Evolutionary conservation across 35 echinoderm and acorn worm species (phyloP), one percentile per base, ranked within the genome.

Genomic region (Hemicentrotus pulcherrimus): DNA sequence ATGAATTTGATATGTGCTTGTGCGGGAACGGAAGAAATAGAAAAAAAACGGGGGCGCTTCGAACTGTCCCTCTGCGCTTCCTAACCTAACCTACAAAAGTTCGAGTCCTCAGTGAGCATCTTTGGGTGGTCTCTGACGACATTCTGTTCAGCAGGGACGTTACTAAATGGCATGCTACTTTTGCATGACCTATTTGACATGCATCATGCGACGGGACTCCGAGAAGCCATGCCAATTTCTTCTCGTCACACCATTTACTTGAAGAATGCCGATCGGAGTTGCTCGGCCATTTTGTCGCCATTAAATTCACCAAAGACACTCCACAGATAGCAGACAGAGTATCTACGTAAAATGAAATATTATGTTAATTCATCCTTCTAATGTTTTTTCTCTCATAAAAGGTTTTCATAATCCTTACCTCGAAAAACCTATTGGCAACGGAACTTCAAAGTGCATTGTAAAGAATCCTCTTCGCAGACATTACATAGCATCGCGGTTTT

Each of bases 1-100:
- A 78, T 78, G 65, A 78, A 78, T 78, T 78, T n/a, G 65, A 78
- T 78, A 78, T 78, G 65, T 78, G 65, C 65, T 78, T 78, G 65
- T n/a, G 65, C 65, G 19, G 65, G 52, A 59, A 78, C 65, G 65
- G n/a, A 41, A 41, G 35, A 41, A 41, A 41, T n/a, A n/a, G 3
- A 0, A 41, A 1, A 41, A 78, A 78, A 78, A 78, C 65, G 65
- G 28, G 65, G 65, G 24, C 65, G 65, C 65, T 78, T 78, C 19
- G 65, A 78, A 28, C 65, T 8, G 65, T 78, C 19, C 65, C 65
- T 78, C 65, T 78, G 22, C 65, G 19, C 65, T n/a, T 78, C 22
- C 65, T 78, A 78, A 78, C 19, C 28, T 7, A n/a, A 18, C 65
- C 65, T 78, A 28, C 22, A 28, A 18, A 78, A 78, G 65, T 78